phyloP scores from a whole-genome alignment of 2,888 invertebrate species.

The Chalcosyrphus nemorum region DNA sequence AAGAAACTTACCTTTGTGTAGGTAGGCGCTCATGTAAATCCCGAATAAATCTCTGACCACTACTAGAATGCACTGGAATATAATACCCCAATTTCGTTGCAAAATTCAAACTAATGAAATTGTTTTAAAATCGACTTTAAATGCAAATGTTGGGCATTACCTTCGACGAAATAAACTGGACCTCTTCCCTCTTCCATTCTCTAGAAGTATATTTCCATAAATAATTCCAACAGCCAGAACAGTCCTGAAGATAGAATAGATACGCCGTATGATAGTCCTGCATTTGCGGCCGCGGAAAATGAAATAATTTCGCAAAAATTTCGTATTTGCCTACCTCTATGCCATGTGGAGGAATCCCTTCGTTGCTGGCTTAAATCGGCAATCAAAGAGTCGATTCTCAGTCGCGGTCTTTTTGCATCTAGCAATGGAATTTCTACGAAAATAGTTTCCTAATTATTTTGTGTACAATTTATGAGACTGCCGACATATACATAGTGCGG shows the following conservation, averaged over 20 bases:
- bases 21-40: too few relatives aligned
- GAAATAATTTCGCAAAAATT: conserved; percentile 32
- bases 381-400: conserved; percentile 34
- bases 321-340: neutral
- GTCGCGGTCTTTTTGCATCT: conserved; percentile 40
- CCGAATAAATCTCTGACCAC: too few relatives aligned
- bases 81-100: too few relatives aligned
- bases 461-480: conserved; percentile 63
- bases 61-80: too few relatives aligned
- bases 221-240: neutral
- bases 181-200: too few relatives aligned
- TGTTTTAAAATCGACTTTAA: too few relatives aligned
- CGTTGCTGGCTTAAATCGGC: neutral
- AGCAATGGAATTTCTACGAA: conserved; percentile 55
- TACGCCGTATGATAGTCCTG: neutral
- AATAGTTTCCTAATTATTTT: conserved; percentile 71
- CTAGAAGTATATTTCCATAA: conserved; percentile 22
- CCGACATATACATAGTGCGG: too few relatives aligned
- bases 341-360: conserved; percentile 24
- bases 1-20: too few relatives aligned
- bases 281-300: conserved; percentile 5
- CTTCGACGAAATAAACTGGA: too few relatives aligned
- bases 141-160: too few relatives aligned
- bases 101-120: too few relatives aligned
- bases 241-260: neutral